Evolutionary conservation across 2,888 invertebrate genomes (phyloP).

Genomic region (Endotricha flammealis): DNA sequence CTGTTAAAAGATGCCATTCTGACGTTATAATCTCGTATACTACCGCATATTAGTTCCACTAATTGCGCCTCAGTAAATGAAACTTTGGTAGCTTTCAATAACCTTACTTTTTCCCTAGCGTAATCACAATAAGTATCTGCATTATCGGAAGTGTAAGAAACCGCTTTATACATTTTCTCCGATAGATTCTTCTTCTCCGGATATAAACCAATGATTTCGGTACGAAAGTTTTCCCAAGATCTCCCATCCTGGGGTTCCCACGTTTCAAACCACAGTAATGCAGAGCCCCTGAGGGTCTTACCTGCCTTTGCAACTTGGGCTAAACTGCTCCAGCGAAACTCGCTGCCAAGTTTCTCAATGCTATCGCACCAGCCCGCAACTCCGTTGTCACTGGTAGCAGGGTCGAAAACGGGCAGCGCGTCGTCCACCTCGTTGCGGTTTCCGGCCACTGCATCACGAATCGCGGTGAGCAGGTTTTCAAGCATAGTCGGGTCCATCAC

Average conservation of each 20-base stretch:
- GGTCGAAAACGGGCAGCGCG: slow-evolving; percentile 4
- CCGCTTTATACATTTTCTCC: slow-evolving; percentile 15
- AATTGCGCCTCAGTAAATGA: slow-evolving; percentile 15
- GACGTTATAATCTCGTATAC: slow-evolving; percentile 18
- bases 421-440: slow-evolving; percentile 2
- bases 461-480: slow-evolving; percentile 3
- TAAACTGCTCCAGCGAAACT: slow-evolving; percentile 15
- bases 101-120: slow-evolving; percentile 18
- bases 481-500: slow-evolving; percentile 2
- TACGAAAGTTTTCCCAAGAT: slow-evolving; percentile 17
- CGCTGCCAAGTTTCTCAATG: slow-evolving; percentile 11
- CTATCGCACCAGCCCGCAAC: slow-evolving; percentile 11
- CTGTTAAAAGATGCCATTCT: slow-evolving; percentile 25
- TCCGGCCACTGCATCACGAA: slow-evolving; percentile 5
- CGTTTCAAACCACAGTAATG: slow-evolving; percentile 16
- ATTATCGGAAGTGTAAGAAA: slow-evolving; percentile 15
- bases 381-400: slow-evolving; percentile 7
- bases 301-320: slow-evolving; percentile 11
- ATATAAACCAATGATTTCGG: slow-evolving; percentile 3
- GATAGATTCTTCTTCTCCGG: slow-evolving; percentile 16
- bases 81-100: slow-evolving; percentile 17
- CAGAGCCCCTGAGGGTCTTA: slow-evolving; percentile 19
- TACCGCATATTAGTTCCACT: slow-evolving; percentile 17
- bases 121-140: slow-evolving; percentile 17
- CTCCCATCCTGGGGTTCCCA: slow-evolving; percentile 19